Evolutionary conservation across 1,140 invertebrate species (phyloP), one percentile per base, ranked within the genome.

Genomic region (Leptinotarsa lineolata): DNA sequence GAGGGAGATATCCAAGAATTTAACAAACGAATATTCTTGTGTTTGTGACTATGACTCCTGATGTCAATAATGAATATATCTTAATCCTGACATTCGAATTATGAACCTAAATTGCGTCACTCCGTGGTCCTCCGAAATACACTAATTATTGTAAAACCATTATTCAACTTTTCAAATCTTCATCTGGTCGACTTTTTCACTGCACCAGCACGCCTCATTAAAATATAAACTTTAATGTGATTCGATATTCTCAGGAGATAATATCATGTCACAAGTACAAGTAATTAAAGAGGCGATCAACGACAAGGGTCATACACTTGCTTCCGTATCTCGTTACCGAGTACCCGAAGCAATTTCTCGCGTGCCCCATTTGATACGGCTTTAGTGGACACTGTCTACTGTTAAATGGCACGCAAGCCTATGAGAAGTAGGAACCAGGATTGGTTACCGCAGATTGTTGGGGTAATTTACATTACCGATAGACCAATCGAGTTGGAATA

Each of bases 191-290:
- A 2, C 8, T 39, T 39, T 39, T 39, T 11, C 8, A 39, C 8
- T 11, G 8, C 30, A 39, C 30, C 30, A 39, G 11, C 30, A 69
- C 59, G 73, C 66, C 76, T 77, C 76, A 77, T 77, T 77, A 77
- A 74, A 77, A 72, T 70, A 74, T 77, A 77, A 74, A 77, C 73
- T 77, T 72, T 74, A 74, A 77, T 77, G 76, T 72, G 73, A 77
- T 74, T 69, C 68, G 76, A 77, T 77, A 72, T 77, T 77, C 76
- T 68, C 76, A 76, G 30, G 59, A 72, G 76, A 77, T 77, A 77
- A 65, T 22, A 22, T 44, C 72, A 61, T 70, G 73, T 77, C 76
- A 76, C 72, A 65, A 66, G 72, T 74, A 74, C 39, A 68, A 73
- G 72, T 73, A 73, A 73, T 73, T 73, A 73, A 73, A 54, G 72